Base-by-base conservation (phyloP, 1,140 invertebrate genomes). In the Diorhabda elongata region DNA sequence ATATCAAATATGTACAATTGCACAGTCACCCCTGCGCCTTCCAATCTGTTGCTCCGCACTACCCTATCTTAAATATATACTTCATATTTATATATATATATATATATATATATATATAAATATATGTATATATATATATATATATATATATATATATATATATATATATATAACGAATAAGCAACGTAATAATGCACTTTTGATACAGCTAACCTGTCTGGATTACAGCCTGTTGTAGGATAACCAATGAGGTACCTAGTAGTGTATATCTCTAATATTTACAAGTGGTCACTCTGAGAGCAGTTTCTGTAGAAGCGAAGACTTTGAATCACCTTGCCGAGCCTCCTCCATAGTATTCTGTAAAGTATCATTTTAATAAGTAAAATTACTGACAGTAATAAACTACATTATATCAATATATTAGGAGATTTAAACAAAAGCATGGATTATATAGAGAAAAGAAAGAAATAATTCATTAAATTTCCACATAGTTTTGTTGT, bases 261-360 rank as follows among this genome's bases (percentile, higher is more conserved):
- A 80, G 78, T 77, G 74, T 75, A 81, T 81, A 82, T 82, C 66
- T 75, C 71, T 76, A 71, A 71, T 81, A 70, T 75, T 69, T 69
- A 70, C 69, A 67, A 52, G 61, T 43, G 66, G 65, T 67, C 65
- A 91, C 85, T 91, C 90, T 73, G 90, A 92, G 77, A 92, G 82
- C 78, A 91, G 83, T 81, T 91, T 91, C 84, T 91, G 90, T 75
- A 92, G 84, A 79, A 91, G 83, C 75, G 89, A 91, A 67, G 89
- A 88, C 78, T 89, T 90, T 77, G 85, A 84, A 86, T 88, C 88
- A 87, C 86, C 85, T 84, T 85, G 85, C 74, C 82, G 80, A 74
- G 81, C 84, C 84, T 89, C 90, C 86, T 90, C 89, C 87, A 89
- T 88, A 90, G 86, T 87, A 90, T 79, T 90, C 89, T 91, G 87